Evolutionary conservation across 1,140 invertebrate genomes (phyloP), one percentile per base, ranked within the genome.

Genomic region (Danaus melanippus): DNA sequence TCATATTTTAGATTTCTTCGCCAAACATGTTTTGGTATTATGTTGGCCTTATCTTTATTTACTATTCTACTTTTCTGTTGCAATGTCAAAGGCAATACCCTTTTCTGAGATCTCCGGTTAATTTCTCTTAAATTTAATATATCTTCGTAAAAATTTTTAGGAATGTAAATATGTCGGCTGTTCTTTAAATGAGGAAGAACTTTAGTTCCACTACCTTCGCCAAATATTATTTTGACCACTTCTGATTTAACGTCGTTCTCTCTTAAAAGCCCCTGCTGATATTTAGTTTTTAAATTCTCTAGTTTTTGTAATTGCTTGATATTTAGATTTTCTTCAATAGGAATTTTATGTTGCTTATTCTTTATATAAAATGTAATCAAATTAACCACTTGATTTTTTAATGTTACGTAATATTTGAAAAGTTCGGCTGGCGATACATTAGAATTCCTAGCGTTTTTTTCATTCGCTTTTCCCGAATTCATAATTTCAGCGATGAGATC

Each of bases 111-210:
- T 53, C 54, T 43, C 10, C 49, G 17, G 1, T 45, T 41, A 9
- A 32, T 48, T 49, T 10, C 48, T 50, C 10, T 62, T 66, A 44
- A 10, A 59, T 12, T 10, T 39, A 17, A 47, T 17, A 62, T 12
- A 6, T 49, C 50, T 8, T 67, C 45, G 12, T 61, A 60, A 6
- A 70, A 32, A 58, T 59, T 64, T 50, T 58, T 53, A 11, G 74
- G 72, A 10, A 75, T 44, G 15, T 66, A 68, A 55, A 74, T 57
- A 43, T 70, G 61, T 11, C 65, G 48, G 48, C 55, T 62, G 8
- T 60, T 48, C 21, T 65, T 50, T 8, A 46, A 8, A 15, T 71
- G 67, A n/a, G 67, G 49, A 5, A 64, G 9, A n/a, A 74, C 50
- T 58, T 50, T 69, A 7, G 46, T 51, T 5, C 49, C 52, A 12